Percentiles rank a stretch among this genome's conserved stretches.
Evolutionary conservation across 2,113 vertebrate species (phyloP).

Genomic region (Excalfactoria chinensis): DNA sequence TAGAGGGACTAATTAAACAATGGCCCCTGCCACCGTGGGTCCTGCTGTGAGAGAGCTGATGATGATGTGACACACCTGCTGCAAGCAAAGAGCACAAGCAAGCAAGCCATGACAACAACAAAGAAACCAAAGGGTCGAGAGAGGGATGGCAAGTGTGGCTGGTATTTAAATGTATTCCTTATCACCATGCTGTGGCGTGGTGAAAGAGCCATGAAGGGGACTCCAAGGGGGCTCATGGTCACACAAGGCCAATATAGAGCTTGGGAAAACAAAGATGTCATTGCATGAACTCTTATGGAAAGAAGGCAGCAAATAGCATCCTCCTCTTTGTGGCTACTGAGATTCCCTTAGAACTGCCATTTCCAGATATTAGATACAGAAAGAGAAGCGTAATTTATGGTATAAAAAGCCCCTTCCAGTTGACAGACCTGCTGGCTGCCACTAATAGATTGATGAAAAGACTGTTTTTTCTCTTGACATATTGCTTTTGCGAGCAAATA

Average conservation of each 20-base stretch:
- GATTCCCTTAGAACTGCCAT: not conserved
- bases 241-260: fast-evolving
- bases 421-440: not conserved
- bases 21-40: not conserved
- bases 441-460: not conserved
- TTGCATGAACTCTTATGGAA: not conserved
- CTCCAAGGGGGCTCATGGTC: fast-evolving
- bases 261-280: not conserved
- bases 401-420: not conserved
- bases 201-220: not conserved
- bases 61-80: not conserved
- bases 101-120: fast-evolving
- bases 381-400: not conserved
- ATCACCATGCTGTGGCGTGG: not conserved
- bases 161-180: not conserved
- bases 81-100: not conserved
- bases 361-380: not conserved
- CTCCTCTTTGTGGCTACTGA: not conserved
- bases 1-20: conserved; percentile 17
- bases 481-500: not conserved
- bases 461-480: not conserved
- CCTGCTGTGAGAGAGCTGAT: not conserved
- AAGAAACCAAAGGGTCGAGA: not conserved
- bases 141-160: not conserved
- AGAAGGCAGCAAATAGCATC: not conserved